Percentiles rank a stretch among this genome's conserved stretches.
Evolutionary conservation across 2,113 vertebrate species (phyloP).

Genomic region (Pelmatolapia mariae): DNA sequence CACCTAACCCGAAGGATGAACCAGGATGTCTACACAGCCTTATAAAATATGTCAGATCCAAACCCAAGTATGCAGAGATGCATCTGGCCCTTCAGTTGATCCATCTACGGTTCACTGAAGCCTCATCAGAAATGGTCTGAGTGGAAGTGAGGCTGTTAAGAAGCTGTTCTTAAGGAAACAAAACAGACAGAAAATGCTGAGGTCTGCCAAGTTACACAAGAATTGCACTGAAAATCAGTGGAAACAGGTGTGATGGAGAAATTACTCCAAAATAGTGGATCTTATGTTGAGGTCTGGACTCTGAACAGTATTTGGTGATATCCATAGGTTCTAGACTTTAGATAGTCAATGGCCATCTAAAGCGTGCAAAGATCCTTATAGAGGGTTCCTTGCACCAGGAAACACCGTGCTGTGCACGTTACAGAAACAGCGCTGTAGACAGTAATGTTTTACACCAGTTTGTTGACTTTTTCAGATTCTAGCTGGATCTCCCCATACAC

Average conservation of each 20-base stretch:
- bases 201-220: background rate
- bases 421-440: background rate
- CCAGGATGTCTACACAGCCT: background rate
- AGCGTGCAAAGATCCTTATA: background rate
- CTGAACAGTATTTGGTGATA: background rate
- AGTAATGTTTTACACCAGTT: background rate
- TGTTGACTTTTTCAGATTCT: background rate
- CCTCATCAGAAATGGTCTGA: background rate
- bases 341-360: background rate
- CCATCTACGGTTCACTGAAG: background rate
- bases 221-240: background rate
- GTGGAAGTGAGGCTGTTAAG: background rate
- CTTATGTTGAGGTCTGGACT: background rate
- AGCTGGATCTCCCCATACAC: background rate
- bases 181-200: background rate
- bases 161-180: background rate
- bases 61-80: background rate
- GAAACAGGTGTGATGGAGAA: background rate
- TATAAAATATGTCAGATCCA: background rate
- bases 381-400: background rate
- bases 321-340: background rate
- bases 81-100: background rate
- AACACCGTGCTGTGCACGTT: background rate
- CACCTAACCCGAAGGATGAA: rapidly evolving
- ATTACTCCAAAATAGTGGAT: background rate